These are phyloP conservation scores for Danio aesculapii DNA, from an alignment of 2,797 vertebrate species.

Conservation along the genomic window DNA sequence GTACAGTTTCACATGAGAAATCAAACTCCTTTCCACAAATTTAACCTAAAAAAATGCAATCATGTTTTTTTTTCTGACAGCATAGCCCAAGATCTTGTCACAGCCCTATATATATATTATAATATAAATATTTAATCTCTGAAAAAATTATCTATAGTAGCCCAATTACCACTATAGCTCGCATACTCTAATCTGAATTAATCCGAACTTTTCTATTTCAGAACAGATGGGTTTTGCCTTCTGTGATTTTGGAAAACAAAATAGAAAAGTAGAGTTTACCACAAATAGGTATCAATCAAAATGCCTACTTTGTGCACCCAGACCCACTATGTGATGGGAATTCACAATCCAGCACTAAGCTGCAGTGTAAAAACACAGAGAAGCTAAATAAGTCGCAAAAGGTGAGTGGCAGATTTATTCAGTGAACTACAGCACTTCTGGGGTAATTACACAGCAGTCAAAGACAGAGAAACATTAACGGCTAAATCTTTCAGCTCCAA, in stretches of 20 bases:
- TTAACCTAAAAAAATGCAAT: too few relatives aligned
- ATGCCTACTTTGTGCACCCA: not conserved
- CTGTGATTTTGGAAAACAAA: not conserved
- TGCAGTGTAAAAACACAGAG: not conserved
- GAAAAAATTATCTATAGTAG: too few relatives aligned
- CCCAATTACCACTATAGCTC: too few relatives aligned
- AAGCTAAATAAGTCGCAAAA: slow-evolving; percentile 18
- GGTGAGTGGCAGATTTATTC: slow-evolving; percentile 27
- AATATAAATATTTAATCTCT: too few relatives aligned
- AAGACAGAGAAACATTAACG: slow-evolving; percentile 17
- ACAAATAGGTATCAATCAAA: not conserved
- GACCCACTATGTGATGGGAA: not conserved
- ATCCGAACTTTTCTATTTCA: not conserved
- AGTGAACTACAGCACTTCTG: slow-evolving; percentile 7
- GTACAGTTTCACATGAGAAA: too few relatives aligned
- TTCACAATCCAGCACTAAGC: not conserved
- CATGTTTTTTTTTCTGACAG: too few relatives aligned
- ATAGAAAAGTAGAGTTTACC: not conserved
- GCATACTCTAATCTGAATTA: not conserved
- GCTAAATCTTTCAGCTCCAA: slow-evolving; percentile 33
- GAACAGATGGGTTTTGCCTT: not conserved
- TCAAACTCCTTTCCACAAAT: too few relatives aligned
- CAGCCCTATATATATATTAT: too few relatives aligned
- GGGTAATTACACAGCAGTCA: slow-evolving; percentile 42
- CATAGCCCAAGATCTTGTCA: too few relatives aligned